phyloP scores from a whole-genome alignment of 2,888 invertebrate genomes.

The Trichogramma dendrolimi region DNA sequence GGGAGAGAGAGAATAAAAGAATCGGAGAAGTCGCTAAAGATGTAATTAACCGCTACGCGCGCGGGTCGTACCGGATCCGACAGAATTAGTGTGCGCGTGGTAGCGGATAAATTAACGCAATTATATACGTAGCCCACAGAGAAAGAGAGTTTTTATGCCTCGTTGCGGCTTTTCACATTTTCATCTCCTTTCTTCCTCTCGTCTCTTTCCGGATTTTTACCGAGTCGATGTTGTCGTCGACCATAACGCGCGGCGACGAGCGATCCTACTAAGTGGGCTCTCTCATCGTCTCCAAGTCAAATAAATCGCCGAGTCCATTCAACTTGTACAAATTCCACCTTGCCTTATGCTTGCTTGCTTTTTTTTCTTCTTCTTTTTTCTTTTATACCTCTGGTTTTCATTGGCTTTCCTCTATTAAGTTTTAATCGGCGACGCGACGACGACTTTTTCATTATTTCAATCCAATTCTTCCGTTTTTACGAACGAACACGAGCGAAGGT shows the following conservation, averaged over 20 bases:
- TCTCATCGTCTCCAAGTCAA: too few species aligned
- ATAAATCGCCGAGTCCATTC: background rate
- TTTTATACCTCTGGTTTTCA: constrained; percentile 10
- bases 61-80: constrained; percentile 31
- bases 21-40: constrained; percentile 4
- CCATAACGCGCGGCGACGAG: constrained; percentile 4
- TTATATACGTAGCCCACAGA: constrained; percentile 31
- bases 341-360: background rate
- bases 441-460: constrained; percentile 11
- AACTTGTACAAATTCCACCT: constrained; percentile 8
- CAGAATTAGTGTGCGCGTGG: constrained; percentile 36
- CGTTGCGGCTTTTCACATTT: constrained; percentile 11
- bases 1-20: constrained; percentile 1
- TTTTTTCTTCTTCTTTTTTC: background rate
- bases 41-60: constrained; percentile 15
- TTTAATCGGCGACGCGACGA: constrained; percentile 38
- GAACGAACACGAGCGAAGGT: too few species aligned
- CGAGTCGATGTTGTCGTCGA: too few species aligned
- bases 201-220: background rate
- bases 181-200: constrained; percentile 11
- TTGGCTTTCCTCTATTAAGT: constrained; percentile 35
- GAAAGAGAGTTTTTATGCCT: constrained; percentile 17
- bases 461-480: too few species aligned
- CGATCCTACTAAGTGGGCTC: background rate
- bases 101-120: constrained; percentile 45